Conservation (phyloP, 2,797 vertebrate genomes). For the Siniperca scherzeri region DNA sequence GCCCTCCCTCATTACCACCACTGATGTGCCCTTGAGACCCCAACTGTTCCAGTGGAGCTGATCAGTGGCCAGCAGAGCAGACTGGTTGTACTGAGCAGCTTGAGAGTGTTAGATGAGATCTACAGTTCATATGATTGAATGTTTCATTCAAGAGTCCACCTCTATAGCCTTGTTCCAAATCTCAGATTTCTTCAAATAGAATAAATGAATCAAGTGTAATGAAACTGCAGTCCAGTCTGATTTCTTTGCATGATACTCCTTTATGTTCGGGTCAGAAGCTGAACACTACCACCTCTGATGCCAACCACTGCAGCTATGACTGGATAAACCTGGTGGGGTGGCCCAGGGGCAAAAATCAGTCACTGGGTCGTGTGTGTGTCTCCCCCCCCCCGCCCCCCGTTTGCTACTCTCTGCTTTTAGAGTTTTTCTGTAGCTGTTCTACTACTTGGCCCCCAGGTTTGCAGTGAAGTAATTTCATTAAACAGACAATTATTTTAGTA, state of each 20-base stretch:
- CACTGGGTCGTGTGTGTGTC: too few relatives aligned
- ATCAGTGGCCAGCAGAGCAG: too few relatives aligned
- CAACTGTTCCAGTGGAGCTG: background rate
- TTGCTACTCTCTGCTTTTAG: too few relatives aligned
- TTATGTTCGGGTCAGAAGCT: conserved; percentile 1
- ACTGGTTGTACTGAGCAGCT: background rate
- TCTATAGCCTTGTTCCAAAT: background rate
- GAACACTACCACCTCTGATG: background rate
- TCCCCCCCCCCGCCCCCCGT: background rate
- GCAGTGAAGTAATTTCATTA: background rate
- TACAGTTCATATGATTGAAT: background rate
- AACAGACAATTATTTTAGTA: background rate
- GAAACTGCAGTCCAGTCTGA: background rate
- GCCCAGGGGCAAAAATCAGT: background rate
- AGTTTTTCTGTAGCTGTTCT: background rate
- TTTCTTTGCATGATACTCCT: background rate
- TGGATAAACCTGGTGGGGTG: background rate
- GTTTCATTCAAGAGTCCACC: background rate
- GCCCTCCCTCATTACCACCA: too few relatives aligned
- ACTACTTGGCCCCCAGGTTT: background rate
- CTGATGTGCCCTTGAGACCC: too few relatives aligned
- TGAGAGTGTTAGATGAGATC: background rate
- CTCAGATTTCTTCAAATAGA: background rate
- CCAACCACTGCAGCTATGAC: background rate
- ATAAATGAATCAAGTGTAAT: background rate